Base-by-base conservation (phyloP, 1,140 invertebrate species). In the Leguminivora glycinivorella region DNA sequence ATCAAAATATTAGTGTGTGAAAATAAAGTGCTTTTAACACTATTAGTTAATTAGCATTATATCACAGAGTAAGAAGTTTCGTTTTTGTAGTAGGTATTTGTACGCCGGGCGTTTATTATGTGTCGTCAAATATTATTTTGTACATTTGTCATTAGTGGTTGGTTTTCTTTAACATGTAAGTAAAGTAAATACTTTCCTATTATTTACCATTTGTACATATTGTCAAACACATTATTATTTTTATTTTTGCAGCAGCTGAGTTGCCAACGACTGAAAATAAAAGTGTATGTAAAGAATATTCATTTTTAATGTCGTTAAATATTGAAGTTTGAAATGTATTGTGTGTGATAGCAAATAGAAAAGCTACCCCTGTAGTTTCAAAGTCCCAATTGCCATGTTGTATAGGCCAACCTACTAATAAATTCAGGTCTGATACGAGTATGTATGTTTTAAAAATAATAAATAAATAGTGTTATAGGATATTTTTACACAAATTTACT, bases 41-140 rank as follows among this genome's bases (percentile, higher is more conserved):
- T 63, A 63, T 63, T 17, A n/a, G 31, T 60, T 31, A 29, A 31
- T 29, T 60, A 60, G 14, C 26, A 29, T 29, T 60, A 60, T 60
- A 29, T 60, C 58, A 60, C 17, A 26, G 4, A 24, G 2, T 29
- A 34, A 34, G n/a, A 63, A 17, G 26, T n/a, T n/a, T n/a, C 58
- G 26, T 26, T 63, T 6, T 31, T 63, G 58, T 63, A 19, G 17
- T 52, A 52, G 4, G 4, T 52, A 52, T 52, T 52, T 19, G n/a
- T 19, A 43, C n/a, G 14, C 47, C 17, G 6, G 6, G 14, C 0
- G 19, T 22, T 52, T 52, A 52, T 10, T 17, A 63, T 63, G 58
- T 63, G 14, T 29, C 14, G 24, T 31, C 26, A 17, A 10, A 31
- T 14, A 17, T n/a, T 29, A 31, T 14, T 17, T 63, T 52, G 47